phyloP scores from a whole-genome alignment of 1,140 invertebrate species.

The Euborellia annulipes region DNA sequence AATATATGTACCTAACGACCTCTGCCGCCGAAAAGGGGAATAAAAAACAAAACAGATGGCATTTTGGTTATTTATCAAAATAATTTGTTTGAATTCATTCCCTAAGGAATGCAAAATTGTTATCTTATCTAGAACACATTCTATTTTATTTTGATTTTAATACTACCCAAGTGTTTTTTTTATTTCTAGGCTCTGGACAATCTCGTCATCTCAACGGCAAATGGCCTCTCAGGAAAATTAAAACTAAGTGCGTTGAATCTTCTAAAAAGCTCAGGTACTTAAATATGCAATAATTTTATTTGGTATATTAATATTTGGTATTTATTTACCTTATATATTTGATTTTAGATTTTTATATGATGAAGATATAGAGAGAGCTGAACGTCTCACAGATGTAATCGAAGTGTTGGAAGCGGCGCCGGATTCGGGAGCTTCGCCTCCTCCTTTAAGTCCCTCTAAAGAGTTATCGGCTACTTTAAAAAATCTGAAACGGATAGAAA shows the following conservation, averaged over 20 bases:
- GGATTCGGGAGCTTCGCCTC: slow-evolving; percentile 18
- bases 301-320: background rate
- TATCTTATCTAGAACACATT: too few species aligned
- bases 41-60: too few species aligned
- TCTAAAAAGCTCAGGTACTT: slow-evolving; percentile 34
- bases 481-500: slow-evolving; percentile 40
- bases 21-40: too few species aligned
- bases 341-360: slow-evolving; percentile 24
- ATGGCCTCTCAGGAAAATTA: slow-evolving; percentile 38
- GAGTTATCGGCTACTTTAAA: slow-evolving; percentile 40
- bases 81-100: too few species aligned
- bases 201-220: slow-evolving; percentile 39
- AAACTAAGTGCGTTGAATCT: slow-evolving; percentile 30
- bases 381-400: slow-evolving; percentile 21
- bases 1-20: too few species aligned
- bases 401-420: slow-evolving; percentile 27
- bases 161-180: too few species aligned
- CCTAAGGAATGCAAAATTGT: too few species aligned
- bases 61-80: too few species aligned
- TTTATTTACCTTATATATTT: background rate
- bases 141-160: too few species aligned
- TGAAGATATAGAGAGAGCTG: slow-evolving; percentile 23
- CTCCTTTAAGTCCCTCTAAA: slow-evolving; percentile 24
- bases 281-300: too few species aligned
- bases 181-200: slow-evolving; percentile 33